phyloP scores from a whole-genome alignment of 2,888 invertebrate genomes.

The Aricia artaxerxes region DNA sequence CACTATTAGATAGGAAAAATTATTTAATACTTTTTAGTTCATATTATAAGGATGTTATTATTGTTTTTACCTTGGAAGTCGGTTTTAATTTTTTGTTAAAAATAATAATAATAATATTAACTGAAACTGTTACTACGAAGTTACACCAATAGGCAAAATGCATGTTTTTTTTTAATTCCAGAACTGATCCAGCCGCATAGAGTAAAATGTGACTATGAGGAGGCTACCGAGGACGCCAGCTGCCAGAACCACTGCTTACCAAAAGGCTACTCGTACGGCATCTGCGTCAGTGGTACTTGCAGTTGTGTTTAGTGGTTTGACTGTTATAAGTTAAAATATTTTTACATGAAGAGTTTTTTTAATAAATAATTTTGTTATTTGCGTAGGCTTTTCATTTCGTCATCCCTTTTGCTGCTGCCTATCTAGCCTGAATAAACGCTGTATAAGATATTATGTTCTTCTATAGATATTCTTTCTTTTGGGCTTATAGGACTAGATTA shows the following conservation, averaged over 20 bases:
- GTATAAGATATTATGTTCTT: too few species aligned
- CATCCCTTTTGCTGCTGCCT: too few species aligned
- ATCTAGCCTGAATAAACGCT: too few species aligned
- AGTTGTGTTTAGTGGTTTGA: conserved; percentile 57
- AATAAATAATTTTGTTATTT: not conserved
- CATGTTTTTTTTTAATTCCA: conserved; percentile 28
- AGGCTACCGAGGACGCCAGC: conserved; percentile 56
- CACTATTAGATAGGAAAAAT: too few species aligned
- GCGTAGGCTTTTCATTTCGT: not conserved
- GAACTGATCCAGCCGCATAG: conserved; percentile 47
- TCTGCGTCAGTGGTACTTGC: conserved; percentile 64
- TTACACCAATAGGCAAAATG: too few species aligned
- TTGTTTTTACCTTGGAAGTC: too few species aligned
- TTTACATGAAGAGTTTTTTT: not conserved
- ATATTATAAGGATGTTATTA: too few species aligned
- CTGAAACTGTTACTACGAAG: too few species aligned
- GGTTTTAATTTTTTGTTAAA: too few species aligned
- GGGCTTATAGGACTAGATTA: not conserved
- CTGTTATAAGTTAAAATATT: not conserved
- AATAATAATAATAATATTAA: too few species aligned
- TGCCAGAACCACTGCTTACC: conserved; percentile 66
- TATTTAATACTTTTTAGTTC: too few species aligned
- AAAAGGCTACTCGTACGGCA: conserved; percentile 68
- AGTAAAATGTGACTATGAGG: conserved; percentile 55
- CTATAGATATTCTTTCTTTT: too few species aligned